Conservation (phyloP, 1,140 invertebrate species). For the Ceratoteleas bidentatus region DNA sequence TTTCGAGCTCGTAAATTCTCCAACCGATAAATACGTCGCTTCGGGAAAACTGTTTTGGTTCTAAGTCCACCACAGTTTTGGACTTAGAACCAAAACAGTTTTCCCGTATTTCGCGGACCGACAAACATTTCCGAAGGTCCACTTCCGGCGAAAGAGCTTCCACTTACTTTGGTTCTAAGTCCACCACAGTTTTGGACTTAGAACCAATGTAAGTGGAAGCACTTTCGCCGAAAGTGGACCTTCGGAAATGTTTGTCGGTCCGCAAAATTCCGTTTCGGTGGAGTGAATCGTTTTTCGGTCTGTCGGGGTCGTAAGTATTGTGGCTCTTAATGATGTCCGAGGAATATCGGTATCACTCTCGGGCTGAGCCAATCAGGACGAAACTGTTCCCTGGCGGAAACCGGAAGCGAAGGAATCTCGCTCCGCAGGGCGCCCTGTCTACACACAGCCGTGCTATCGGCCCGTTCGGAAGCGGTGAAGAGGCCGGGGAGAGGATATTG, state of each 20-base stretch:
- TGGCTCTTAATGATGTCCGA: slow-evolving; percentile 36
- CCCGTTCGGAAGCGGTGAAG: slow-evolving; percentile 52
- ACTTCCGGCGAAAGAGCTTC: too few species aligned
- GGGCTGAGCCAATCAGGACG: slow-evolving; percentile 73
- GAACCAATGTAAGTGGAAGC: too few species aligned
- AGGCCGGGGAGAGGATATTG: slow-evolving; percentile 79
- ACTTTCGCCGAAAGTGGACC: too few species aligned
- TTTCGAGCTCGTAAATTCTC: slow-evolving; percentile 43
- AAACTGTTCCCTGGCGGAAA: slow-evolving; percentile 76
- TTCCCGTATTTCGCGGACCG: too few species aligned
- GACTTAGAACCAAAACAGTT: too few species aligned
- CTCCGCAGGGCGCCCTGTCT: slow-evolving; percentile 64
- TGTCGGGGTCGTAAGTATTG: slow-evolving; percentile 2
- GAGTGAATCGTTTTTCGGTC: slow-evolving; percentile 18
- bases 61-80: too few species aligned
- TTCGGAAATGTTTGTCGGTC: too few species aligned
- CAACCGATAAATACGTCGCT: slow-evolving; percentile 26
- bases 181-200: too few species aligned
- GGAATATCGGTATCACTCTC: slow-evolving; percentile 34
- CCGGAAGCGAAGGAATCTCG: slow-evolving; percentile 80
- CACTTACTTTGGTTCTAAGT: too few species aligned
- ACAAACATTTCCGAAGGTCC: too few species aligned
- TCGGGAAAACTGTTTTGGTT: too few species aligned
- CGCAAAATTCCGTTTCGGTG: too few species aligned
- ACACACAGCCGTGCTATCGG: slow-evolving; percentile 56